Evolutionary conservation across 1,140 invertebrate species (phyloP), one percentile per base, ranked within the genome.

Genomic region (Panulirus ornatus): DNA sequence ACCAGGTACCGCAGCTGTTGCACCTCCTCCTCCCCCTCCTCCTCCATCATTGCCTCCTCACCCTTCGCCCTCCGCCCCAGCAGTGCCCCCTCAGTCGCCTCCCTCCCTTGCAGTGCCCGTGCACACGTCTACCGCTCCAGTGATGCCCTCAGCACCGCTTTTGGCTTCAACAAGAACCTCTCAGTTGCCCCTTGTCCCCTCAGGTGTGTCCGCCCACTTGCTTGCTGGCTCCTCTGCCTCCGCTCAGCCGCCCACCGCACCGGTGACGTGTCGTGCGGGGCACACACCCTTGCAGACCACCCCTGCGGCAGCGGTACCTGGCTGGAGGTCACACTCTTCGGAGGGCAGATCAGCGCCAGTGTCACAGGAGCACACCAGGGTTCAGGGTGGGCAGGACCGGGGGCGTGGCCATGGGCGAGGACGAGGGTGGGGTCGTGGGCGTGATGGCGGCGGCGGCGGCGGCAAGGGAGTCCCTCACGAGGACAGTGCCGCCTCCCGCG

Each of bases 1-100:
- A 78, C 8, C 75, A 78, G 75, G 75, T 78, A 78, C 22, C 19
- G 40, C 75, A 78, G 40, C 75, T 47, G 75, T 27, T 22, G 27
- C 75, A 27, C 16, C 75, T 19, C 40, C 22, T 78, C 40, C 75
- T 30, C 22, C 30, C 22, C 40, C 30, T 16, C 40, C 75, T 27
- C 44, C 75, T 6, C 58, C 58, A 2, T 66, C 58, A 27, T n/a
- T 30, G 54, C 3, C 54, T 58, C 5, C 16, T 11, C 19, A 22
- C n/a, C n/a, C n/a, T n/a, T n/a, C n/a, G n/a, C n/a, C n/a, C n/a
- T n/a, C n/a, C n/a, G n/a, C n/a, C n/a, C n/a, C n/a, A n/a, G n/a
- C n/a, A 19, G 11, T 58, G 11, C 54, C 19, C 3, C n/a, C 54
- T 19, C 54, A 58, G 14, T 22, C 54, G n/a, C 54, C 54, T 22